These are phyloP conservation scores for Drosophila carrolli DNA, from an alignment of 1,140 invertebrate genomes.

Conservation along the genomic window DNA sequence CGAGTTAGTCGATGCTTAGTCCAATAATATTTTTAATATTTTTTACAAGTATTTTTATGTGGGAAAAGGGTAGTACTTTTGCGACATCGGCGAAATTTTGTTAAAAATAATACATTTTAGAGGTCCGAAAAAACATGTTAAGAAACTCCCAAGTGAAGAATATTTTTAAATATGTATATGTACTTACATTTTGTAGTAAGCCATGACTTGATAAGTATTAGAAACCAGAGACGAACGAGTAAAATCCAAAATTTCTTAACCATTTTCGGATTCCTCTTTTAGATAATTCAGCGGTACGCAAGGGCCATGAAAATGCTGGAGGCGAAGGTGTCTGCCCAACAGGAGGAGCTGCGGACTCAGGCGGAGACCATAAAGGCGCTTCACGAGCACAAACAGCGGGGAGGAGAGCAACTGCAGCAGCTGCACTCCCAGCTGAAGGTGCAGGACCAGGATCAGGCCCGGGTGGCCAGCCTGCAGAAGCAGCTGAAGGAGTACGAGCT, in stretches of 20 bases:
- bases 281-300: conserved; percentile 49
- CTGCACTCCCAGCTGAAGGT: conserved; percentile 33
- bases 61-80: too few species aligned
- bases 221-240: neutral
- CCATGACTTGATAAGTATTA: conserved; percentile 12
- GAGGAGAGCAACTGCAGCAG: conserved; percentile 31
- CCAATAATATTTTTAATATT: too few species aligned
- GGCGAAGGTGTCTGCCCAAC: conserved; percentile 29
- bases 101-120: too few species aligned
- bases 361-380: conserved; percentile 56
- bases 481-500: conserved; percentile 57
- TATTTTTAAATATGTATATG: too few species aligned
- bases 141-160: too few species aligned
- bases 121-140: too few species aligned
- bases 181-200: neutral
- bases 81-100: too few species aligned
- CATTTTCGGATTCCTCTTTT: conserved; percentile 1
- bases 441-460: conserved; percentile 1
- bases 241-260: conserved; percentile 9
- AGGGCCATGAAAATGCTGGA: conserved; percentile 52
- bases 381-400: conserved; percentile 57
- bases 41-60: too few species aligned
- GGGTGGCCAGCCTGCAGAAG: conserved; percentile 39
- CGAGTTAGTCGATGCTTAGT: too few species aligned
- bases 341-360: conserved; percentile 61